A percentile compares a stretch with the other conserved stretches of the same genome.
These are phyloP conservation scores for Drosophila prosaltans DNA, from an alignment of 1,140 invertebrate genomes.

Conservation along the genomic window DNA sequence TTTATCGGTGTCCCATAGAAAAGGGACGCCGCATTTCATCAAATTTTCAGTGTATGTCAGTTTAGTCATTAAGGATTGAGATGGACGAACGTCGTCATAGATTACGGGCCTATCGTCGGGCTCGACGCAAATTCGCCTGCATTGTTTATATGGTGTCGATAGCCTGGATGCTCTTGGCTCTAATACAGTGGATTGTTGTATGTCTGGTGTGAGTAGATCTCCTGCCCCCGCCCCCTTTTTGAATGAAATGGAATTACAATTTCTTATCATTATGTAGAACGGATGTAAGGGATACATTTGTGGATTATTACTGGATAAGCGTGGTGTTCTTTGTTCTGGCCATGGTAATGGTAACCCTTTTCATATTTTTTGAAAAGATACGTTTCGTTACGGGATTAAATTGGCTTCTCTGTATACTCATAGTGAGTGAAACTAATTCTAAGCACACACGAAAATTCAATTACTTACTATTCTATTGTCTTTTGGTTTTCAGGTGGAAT, in stretches of 20 bases:
- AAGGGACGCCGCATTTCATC: background rate
- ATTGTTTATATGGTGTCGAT: constrained; percentile 49
- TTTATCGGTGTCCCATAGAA: background rate
- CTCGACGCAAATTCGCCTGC: constrained; percentile 54
- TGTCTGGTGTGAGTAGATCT: constrained; percentile 41
- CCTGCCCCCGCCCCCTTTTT: background rate
- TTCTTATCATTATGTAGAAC: constrained; percentile 13
- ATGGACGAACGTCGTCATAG: constrained; percentile 50
- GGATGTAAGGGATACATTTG: background rate
- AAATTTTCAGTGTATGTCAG: constrained; percentile 20
- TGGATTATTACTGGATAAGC: constrained; percentile 35
- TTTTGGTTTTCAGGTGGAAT: constrained; percentile 48
- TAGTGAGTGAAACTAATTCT: constrained; percentile 41
- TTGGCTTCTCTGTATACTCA: constrained; percentile 43
- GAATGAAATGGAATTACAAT: too few species aligned
- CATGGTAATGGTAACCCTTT: constrained; percentile 37
- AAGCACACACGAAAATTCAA: background rate
- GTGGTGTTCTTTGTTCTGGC: constrained; percentile 45
- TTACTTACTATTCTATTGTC: background rate
- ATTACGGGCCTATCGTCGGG: constrained; percentile 33
- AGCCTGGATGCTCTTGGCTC: constrained; percentile 43
- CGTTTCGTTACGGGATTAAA: constrained; percentile 49
- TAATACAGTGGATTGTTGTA: constrained; percentile 49
- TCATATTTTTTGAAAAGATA: constrained; percentile 54
- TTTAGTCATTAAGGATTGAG: background rate